Base-by-base conservation (phyloP, 2,888 invertebrate genomes). In the Rhogogaster chlorosoma region DNA sequence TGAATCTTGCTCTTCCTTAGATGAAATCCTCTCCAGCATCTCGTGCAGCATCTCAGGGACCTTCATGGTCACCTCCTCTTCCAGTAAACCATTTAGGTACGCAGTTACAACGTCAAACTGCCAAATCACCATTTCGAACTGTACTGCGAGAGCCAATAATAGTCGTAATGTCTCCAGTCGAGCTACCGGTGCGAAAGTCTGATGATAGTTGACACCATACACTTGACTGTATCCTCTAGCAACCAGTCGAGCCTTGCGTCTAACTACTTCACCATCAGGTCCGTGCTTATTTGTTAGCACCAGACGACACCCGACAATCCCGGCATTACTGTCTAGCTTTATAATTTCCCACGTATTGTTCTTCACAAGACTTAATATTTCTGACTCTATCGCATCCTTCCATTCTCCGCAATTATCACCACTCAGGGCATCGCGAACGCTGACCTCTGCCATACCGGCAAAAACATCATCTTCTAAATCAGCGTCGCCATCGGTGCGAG, bases 181-280 rank as follows among this genome's bases (percentile, higher is more conserved):
- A 9, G 64, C 64, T 15, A 67, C 64, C 1, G 64, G 64, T 6
- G 64, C 64, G 9, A 67, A 67, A 15, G 64, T 67, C 15, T 67
- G 64, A 22, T 67, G 64, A 67, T 67, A 67, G 22, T 67, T 22
- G 12, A 67, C 64, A 32, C 84, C 86, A 67, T 45, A 85, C 22
- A 49, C 38, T 67, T 86, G 84, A 42, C 83, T 84, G 45, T 67
- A 86, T 12, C 84, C 80, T n/a, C 71, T 82, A 2, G 82, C 84
- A 9, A 86, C 86, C 57, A 85, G 18, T 61, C 86, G 42, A 12
- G 86, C 85, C 70, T 85, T 86, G 2, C 83, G 61, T 38, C 64
- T 83, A 15, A n/a, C 84, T 10, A 86, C 71, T 6, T 67, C 9
- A 22, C 86, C 86, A 84, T 85, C 84, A 22, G 67, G 15, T 12